Conservation (phyloP, 1,140 invertebrate species). For the Cotesia typhae region DNA sequence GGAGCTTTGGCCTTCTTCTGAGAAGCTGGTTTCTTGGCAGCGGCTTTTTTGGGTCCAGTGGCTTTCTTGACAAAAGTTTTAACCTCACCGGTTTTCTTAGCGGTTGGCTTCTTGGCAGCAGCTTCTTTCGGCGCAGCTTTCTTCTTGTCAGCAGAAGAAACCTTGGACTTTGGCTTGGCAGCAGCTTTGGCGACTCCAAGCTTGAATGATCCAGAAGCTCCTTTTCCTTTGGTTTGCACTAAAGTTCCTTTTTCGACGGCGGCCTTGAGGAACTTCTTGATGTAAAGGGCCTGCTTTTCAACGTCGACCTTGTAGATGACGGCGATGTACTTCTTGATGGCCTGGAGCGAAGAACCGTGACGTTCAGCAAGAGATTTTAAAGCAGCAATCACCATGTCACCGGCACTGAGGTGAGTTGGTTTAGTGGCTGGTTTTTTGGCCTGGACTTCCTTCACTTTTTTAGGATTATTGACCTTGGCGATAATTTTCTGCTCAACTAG, state of each 20-base stretch:
- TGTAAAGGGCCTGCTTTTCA: constrained; percentile 69
- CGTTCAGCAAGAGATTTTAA: constrained; percentile 71
- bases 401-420: constrained; percentile 62
- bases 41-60: no score
- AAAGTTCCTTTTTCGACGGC: constrained; percentile 67
- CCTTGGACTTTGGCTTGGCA: neutral
- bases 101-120: neutral
- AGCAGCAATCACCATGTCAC: constrained; percentile 69
- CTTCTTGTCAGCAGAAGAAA: neutral
- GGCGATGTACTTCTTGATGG: constrained; percentile 73
- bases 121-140: constrained; percentile 6
- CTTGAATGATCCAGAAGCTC: constrained; percentile 30
- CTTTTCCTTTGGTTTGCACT: constrained; percentile 66
- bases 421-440: constrained; percentile 38
- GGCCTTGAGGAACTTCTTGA: constrained; percentile 69
- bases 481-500: neutral
- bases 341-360: constrained; percentile 69
- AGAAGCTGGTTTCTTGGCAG: no score
- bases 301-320: constrained; percentile 69
- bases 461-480: constrained; percentile 30
- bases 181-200: neutral
- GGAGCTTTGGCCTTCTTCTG: no score
- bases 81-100: no score
- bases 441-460: neutral
- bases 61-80: no score